Percentiles rank a stretch among this genome's conserved stretches.
phyloP scores from a whole-genome alignment of 2,113 vertebrate genomes.

The Dromaius novaehollandiae region DNA sequence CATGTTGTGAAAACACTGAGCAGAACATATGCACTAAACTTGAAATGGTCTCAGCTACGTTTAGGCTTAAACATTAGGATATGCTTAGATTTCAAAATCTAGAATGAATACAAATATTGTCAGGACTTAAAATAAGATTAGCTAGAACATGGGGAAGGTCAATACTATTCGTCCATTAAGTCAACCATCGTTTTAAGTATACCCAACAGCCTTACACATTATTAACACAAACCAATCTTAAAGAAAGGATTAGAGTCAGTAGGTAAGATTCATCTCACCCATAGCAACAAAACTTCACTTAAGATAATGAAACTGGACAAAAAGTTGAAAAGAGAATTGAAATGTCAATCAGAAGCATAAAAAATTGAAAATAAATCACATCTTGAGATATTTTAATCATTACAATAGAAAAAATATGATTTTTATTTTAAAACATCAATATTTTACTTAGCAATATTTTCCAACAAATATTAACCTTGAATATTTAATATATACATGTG shows the following conservation, averaged over 20 bases:
- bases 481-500: conserved; percentile 6
- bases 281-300: background rate
- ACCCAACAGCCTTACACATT: background rate
- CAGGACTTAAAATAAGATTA: background rate
- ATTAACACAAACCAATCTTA: background rate
- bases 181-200: background rate
- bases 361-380: background rate
- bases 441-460: conserved; percentile 42
- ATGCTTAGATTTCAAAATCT: background rate
- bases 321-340: conserved; percentile 22
- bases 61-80: background rate
- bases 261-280: background rate
- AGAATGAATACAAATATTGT: background rate
- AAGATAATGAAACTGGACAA: background rate
- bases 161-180: background rate
- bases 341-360: background rate
- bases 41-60: background rate
- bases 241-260: background rate
- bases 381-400: background rate
- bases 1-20: background rate
- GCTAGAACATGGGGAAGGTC: background rate
- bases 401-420: background rate
- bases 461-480: conserved; percentile 29
- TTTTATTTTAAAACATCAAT: background rate
- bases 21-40: background rate